Base-by-base conservation (phyloP, 2,113 vertebrate species). In the Pedetes capensis region DNA sequence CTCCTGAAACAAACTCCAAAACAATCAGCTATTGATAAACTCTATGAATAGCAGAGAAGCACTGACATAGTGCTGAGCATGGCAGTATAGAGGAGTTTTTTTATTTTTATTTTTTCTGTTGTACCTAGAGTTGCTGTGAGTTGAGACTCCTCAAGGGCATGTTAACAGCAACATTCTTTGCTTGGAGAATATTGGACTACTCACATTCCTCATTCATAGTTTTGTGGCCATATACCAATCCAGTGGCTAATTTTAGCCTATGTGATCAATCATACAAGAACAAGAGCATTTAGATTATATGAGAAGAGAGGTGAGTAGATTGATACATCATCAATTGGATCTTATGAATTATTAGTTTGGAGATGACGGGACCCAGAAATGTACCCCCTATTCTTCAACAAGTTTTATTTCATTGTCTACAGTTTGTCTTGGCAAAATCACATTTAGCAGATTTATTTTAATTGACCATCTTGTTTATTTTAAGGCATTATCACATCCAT, bases 381-480 rank as follows among this genome's bases (percentile, higher is more conserved):
- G 11, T 17, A 44, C 49, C 18, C 64, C 25, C 29, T 85, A 49
- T 51, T 74, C 17, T 9, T 80, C 47, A 59, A 85, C 2, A 14
- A 32, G 49, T 7, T 55, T 91, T 71, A 74, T 79, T 79, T 91
- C 49, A 91, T 47, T 89, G 89, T 89, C 32, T 79, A 78, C 23
- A 82, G 61, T 14, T 82, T 96, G 55, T 91, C 27, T 93, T 94
- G 89, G 81, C 71, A 80, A 37, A 57, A 63, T 55, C 34, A 39
- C 20, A 53, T 91, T 96, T 94, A 86, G 89, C 74, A 89, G 47
- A 91, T 53, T 95, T 91, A 85, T 55, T 93, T 51, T 94, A 92
- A 93, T 71, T 92, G 63, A 79, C 49, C 93, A 27, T 74, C 71
- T 57, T 90, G 44, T 90, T 93, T 95, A 83, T 78, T 86, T 88